Conservation (phyloP, 2,888 invertebrate species). For the Oasisia sp. region DNA sequence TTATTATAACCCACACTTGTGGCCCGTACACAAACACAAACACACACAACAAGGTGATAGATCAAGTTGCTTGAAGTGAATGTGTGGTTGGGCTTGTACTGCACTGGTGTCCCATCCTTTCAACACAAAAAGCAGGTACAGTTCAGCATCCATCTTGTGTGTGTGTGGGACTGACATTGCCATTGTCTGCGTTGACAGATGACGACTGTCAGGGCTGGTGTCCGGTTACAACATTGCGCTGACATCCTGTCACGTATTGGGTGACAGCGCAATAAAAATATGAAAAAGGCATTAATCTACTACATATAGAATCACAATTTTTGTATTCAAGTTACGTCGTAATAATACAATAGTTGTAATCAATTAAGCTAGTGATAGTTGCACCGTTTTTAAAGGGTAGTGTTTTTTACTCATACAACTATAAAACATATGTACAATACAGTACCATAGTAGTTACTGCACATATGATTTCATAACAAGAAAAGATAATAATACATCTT, state of each 20-base stretch:
- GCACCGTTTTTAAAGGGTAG: too few species aligned
- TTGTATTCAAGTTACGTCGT: background rate
- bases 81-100: background rate
- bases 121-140: background rate
- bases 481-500: too few species aligned
- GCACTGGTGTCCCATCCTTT: background rate
- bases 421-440: too few species aligned
- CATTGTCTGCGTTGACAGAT: background rate
- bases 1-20: background rate
- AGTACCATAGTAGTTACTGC: too few species aligned
- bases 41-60: background rate
- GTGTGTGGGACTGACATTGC: background rate
- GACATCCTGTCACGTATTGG: background rate
- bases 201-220: background rate
- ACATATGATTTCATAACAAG: too few species aligned
- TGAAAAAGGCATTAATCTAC: background rate
- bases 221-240: background rate
- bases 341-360: background rate
- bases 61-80: background rate
- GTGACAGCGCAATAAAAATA: background rate
- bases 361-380: too few species aligned
- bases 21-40: background rate
- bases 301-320: background rate
- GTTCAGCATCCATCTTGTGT: background rate
- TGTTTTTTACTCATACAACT: too few species aligned